Conservation (phyloP, 2,888 invertebrate species). For the Cheilosia pagana region DNA sequence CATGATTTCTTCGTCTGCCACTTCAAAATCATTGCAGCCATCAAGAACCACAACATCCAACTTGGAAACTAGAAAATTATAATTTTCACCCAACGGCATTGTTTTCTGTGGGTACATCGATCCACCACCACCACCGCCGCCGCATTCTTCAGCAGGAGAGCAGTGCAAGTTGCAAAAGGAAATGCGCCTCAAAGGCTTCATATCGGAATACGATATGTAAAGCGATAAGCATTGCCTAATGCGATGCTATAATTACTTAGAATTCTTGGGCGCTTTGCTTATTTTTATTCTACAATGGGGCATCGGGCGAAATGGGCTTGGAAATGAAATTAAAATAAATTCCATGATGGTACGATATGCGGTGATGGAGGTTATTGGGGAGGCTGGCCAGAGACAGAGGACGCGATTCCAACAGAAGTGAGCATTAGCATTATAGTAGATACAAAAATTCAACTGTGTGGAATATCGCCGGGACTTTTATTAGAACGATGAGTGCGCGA, state of each 20-base stretch:
- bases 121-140: background rate
- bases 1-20: conserved; percentile 32
- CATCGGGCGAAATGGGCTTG: conserved; percentile 30
- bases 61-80: conserved; percentile 54
- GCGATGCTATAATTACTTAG: conserved; percentile 64
- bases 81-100: conserved; percentile 57
- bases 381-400: conserved; percentile 25
- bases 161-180: conserved; percentile 9
- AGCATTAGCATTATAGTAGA: conserved; percentile 42
- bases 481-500: conserved; percentile 41
- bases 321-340: conserved; percentile 59
- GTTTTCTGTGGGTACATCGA: conserved; percentile 17
- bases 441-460: conserved; percentile 20
- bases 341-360: conserved; percentile 63
- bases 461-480: conserved; percentile 27
- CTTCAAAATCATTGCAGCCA: conserved; percentile 18
- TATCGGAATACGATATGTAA: conserved; percentile 69
- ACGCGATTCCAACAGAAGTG: conserved; percentile 25
- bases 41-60: conserved; percentile 5
- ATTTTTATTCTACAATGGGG: background rate
- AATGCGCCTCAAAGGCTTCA: conserved; percentile 48
- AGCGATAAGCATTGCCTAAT: conserved; percentile 64
- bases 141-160: conserved; percentile 33
- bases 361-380: conserved; percentile 17
- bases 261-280: conserved; percentile 23